phyloP scores from a whole-genome alignment of 2,797 vertebrate genomes.

The Sarcoramphus papa region DNA sequence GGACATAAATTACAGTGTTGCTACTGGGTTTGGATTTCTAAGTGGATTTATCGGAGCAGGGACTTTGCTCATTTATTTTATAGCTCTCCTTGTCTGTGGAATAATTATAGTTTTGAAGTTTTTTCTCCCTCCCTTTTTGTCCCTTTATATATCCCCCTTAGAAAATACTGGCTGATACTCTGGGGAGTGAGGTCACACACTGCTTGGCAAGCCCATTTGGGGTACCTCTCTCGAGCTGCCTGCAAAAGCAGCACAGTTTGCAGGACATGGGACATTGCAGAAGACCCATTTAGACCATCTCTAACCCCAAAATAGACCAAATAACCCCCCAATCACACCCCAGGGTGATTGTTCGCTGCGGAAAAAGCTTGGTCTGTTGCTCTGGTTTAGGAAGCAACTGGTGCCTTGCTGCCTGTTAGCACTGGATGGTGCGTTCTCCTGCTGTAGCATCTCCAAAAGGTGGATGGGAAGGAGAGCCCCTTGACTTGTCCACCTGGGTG shows the following conservation, averaged over 20 bases:
- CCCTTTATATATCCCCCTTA: background rate
- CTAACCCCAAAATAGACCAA: background rate
- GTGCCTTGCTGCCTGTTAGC: background rate
- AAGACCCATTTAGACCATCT: too few relatives aligned
- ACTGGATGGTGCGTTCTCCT: accelerated
- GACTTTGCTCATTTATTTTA: conserved; percentile 70
- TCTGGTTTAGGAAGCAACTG: background rate
- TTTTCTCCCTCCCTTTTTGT: background rate
- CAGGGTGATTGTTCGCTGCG: accelerated
- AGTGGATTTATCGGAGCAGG: conserved; percentile 70
- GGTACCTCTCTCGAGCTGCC: background rate
- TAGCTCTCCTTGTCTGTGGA: background rate
- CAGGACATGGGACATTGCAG: accelerated
- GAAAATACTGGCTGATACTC: background rate
- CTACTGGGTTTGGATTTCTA: conserved; percentile 68
- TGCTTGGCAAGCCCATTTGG: background rate
- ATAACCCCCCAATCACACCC: background rate
- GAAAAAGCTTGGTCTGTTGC: background rate
- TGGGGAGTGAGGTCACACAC: background rate
- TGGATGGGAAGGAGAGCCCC: background rate
- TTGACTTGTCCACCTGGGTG: background rate
- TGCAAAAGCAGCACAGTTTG: background rate
- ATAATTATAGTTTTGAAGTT: conserved; percentile 21
- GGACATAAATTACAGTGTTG: conserved; percentile 69
- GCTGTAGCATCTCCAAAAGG: background rate